Evolutionary conservation across 1,140 invertebrate species (phyloP), one percentile per base, ranked within the genome.

Genomic region (Drosophila malerkotliana): DNA sequence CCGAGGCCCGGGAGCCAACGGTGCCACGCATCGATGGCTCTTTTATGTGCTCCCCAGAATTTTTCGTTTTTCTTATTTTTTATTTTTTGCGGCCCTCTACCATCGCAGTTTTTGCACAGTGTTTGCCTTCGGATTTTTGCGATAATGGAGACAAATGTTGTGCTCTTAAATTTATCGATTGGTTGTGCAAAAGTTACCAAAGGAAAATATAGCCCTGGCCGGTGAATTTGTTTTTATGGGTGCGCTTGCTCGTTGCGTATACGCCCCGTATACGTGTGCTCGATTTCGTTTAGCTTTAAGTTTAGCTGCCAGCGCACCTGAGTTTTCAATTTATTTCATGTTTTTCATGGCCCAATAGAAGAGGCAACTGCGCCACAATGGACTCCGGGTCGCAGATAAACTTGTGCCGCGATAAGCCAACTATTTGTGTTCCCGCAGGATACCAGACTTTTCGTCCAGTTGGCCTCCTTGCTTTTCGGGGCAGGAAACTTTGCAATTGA

Each of bases 131-230:
- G 74, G 83, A 88, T 88, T 88, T 88, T 79, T 78, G 75, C 78
- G 82, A 87, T 88, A 88, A 87, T 87, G 79, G 83, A 87, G 83
- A 82, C 82, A 88, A 87, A 87, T 87, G 83, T 88, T 78, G 83
- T 73, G 83, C 75, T 88, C 83, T 87, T 87, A 82, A 87, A 88
- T 88, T 87, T 87, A 87, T 87, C 83, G 82, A 87, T 87, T 87
- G 82, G 69, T 62, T 68, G 52, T 21, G 44, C 30, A 71, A 83
- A 79, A 83, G 69, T 66, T 79, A 52, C 64, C 56, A 62, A 55
- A 52, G 39, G 44, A 80, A 85, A 77, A 72, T 80, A 72, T 83
- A 44, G 51, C 49, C 61, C 58, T 53, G 61, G 77, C 60, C 72
- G 74, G 41, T 52, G 71, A 84, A 72, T 84, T 79, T 72, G 79